Evolutionary conservation across 2,888 invertebrate genomes (phyloP).

Genomic region (Xanthostigma xanthostigma): DNA sequence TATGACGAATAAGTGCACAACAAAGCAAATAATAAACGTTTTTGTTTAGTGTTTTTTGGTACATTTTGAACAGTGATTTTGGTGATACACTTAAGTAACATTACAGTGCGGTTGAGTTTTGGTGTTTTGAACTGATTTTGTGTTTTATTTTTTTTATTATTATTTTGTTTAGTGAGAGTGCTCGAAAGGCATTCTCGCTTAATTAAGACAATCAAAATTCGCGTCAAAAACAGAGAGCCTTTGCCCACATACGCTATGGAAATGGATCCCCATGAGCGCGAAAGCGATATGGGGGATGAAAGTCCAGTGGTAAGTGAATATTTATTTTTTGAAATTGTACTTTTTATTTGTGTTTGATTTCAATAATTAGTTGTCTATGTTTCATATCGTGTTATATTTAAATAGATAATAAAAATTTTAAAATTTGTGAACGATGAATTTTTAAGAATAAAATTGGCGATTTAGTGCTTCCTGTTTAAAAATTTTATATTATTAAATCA

Average conservation of each 20-base stretch:
- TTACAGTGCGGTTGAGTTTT: neutral
- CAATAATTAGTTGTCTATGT: neutral
- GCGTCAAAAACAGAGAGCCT: constrained; percentile 78
- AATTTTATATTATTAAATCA: too few relatives aligned
- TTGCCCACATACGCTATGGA: constrained; percentile 76
- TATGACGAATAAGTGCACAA: neutral
- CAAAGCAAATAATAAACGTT: neutral
- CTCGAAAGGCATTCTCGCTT: constrained; percentile 24
- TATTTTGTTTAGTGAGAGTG: constrained; percentile 22
- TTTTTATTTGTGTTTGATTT: neutral
- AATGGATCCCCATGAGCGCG: constrained; percentile 41
- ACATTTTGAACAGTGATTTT: neutral
- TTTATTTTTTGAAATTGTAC: neutral
- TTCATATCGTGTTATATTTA: neutral
- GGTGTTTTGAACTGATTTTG: constrained; percentile 8
- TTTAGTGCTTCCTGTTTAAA: too few relatives aligned
- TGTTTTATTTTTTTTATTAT: constrained; percentile 11
- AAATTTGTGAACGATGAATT: neutral
- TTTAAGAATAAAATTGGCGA: too few relatives aligned
- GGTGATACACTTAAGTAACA: neutral
- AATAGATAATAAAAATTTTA: neutral
- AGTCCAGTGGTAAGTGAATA: constrained; percentile 52
- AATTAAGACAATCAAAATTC: constrained; percentile 52
- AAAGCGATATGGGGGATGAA: constrained; percentile 62
- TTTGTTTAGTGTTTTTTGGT: neutral